phyloP scores from a whole-genome alignment of 2,888 invertebrate genomes.

The Drosophila subquinaria region DNA sequence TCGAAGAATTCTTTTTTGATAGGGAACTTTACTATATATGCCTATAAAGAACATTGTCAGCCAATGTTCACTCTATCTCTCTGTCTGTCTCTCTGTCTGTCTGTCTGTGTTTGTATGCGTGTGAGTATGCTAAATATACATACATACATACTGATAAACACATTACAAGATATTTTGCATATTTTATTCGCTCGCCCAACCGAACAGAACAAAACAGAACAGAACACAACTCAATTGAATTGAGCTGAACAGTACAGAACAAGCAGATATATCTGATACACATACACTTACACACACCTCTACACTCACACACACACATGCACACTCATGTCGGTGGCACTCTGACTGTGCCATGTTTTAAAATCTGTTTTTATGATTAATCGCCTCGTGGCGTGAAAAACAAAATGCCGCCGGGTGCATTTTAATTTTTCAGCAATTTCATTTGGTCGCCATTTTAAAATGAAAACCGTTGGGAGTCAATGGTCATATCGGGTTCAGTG shows the following conservation, averaged over 20 bases:
- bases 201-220: constrained; percentile 17
- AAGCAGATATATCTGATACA: constrained; percentile 25
- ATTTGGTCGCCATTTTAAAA: constrained; percentile 49
- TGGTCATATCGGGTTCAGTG: constrained; percentile 9
- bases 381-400: constrained; percentile 56
- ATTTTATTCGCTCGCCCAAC: constrained; percentile 59
- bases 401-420: constrained; percentile 44
- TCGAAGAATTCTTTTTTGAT: constrained; percentile 23
- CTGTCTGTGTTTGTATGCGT: background rate
- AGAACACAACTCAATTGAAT: constrained; percentile 13
- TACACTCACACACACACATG: constrained; percentile 9
- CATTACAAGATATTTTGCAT: constrained; percentile 78
- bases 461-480: constrained; percentile 34
- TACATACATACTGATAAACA: constrained; percentile 68
- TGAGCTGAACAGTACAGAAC: constrained; percentile 9
- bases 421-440: constrained; percentile 62
- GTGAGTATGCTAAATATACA: constrained; percentile 51
- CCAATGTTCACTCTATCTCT: constrained; percentile 36
- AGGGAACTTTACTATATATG: constrained; percentile 11
- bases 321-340: constrained; percentile 18
- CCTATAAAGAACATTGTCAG: constrained; percentile 41
- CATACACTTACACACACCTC: constrained; percentile 4
- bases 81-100: constrained; percentile 1
- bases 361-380: constrained; percentile 78
- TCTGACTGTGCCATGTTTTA: constrained; percentile 51